A percentile compares a stretch with the other conserved stretches of the same genome.
These are phyloP conservation scores for Lithophane ornitopus DNA, from an alignment of 2,888 invertebrate genomes.

Conservation along the genomic window DNA sequence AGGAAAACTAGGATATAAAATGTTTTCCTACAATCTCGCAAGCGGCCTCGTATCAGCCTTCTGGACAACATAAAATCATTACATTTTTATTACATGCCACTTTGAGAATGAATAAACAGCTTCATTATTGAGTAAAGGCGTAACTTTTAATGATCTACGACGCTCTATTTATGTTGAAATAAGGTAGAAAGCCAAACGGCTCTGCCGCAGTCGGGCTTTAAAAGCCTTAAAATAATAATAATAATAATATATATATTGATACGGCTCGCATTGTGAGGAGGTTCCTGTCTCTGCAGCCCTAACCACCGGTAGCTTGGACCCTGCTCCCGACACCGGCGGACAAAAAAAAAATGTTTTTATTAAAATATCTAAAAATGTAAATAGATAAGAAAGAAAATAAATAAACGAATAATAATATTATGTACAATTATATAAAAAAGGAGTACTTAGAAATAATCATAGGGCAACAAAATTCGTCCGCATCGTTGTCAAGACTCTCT, in stretches of 20 bases:
- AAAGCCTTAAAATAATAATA: background rate
- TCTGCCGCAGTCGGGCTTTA: background rate
- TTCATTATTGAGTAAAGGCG: background rate
- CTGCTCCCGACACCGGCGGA: too few relatives aligned
- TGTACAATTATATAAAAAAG: background rate
- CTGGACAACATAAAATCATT: conserved; percentile 41
- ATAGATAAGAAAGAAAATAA: too few relatives aligned
- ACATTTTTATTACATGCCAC: conserved; percentile 47
- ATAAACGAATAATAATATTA: background rate
- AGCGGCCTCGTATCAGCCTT: conserved; percentile 50
- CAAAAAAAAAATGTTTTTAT: too few relatives aligned
- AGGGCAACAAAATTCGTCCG: too few relatives aligned
- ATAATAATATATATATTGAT: too few relatives aligned
- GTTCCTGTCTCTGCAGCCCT: too few relatives aligned
- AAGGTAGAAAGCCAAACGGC: background rate
- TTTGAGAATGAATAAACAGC: conserved; percentile 31
- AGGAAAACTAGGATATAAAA: conserved; percentile 52
- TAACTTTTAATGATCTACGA: conserved; percentile 16
- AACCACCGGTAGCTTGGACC: too few relatives aligned
- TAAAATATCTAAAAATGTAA: too few relatives aligned
- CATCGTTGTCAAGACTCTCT: too few relatives aligned
- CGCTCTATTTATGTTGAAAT: background rate
- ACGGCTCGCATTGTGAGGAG: too few relatives aligned
- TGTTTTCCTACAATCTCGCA: conserved; percentile 51
- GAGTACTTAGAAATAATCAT: background rate